These are phyloP conservation scores for Bembecia ichneumoniformis DNA, from an alignment of 2,888 invertebrate species.

Conservation along the genomic window DNA sequence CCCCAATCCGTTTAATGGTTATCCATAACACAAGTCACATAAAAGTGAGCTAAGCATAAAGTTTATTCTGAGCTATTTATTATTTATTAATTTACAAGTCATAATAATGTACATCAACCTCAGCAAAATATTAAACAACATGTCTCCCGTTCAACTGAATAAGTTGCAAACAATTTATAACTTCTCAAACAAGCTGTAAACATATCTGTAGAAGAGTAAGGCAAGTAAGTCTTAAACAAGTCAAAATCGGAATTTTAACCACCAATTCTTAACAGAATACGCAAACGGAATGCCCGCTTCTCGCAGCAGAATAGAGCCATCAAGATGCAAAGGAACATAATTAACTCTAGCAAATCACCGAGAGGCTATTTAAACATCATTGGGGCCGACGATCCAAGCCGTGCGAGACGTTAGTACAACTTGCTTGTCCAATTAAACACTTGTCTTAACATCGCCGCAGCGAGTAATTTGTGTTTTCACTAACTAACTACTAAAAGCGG, in stretches of 20 bases:
- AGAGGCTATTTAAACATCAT: conserved; percentile 35
- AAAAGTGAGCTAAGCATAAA: too few species aligned
- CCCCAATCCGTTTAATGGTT: too few species aligned
- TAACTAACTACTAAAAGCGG: background rate
- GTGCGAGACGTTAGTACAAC: conserved; percentile 25
- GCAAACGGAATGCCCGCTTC: conserved; percentile 1
- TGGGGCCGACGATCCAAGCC: conserved; percentile 33
- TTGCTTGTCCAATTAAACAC: conserved; percentile 26
- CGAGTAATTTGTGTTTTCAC: background rate
- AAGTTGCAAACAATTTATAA: too few species aligned
- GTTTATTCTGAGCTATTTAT: too few species aligned
- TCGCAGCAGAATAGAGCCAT: conserved; percentile 5
- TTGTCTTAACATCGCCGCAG: conserved; percentile 5
- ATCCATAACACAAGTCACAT: too few species aligned
- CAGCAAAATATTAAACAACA: too few species aligned
- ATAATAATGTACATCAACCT: too few species aligned
- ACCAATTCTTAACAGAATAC: background rate
- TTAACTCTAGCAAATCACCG: conserved; percentile 13
- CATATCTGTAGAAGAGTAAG: background rate
- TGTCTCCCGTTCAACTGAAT: too few species aligned
- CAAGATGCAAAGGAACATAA: conserved; percentile 6
- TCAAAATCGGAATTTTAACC: background rate
- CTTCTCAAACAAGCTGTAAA: too few species aligned
- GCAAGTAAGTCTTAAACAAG: background rate
- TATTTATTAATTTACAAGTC: too few species aligned